Percentiles rank a stretch among this genome's conserved stretches.
Conservation (phyloP, 2,113 vertebrate species). For the Microtus oregoni region DNA sequence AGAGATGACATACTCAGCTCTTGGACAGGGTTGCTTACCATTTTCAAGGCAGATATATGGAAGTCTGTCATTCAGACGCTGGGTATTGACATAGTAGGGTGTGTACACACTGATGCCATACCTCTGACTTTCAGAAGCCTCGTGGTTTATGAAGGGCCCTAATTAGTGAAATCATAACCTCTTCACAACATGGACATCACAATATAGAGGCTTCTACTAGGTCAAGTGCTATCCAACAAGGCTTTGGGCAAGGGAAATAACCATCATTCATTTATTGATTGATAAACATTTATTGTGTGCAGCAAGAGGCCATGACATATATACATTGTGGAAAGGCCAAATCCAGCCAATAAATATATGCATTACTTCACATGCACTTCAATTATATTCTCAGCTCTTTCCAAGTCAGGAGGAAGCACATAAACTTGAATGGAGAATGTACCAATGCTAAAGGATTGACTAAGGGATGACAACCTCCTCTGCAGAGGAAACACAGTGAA, state of each 20-base stretch:
- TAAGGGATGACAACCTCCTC: not conserved
- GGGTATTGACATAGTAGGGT: not conserved
- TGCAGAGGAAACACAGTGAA: not conserved
- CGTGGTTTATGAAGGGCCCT: not conserved
- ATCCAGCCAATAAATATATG: not conserved
- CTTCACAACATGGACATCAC: not conserved
- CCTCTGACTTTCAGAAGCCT: not conserved
- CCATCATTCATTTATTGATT: not conserved
- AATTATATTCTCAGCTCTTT: not conserved
- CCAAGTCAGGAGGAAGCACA: not conserved
- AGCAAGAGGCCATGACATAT: not conserved
- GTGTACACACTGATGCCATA: not conserved
- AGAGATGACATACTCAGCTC: conserved; percentile 5
- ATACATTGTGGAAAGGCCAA: not conserved
- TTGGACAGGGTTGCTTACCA: not conserved
- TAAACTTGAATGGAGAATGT: not conserved
- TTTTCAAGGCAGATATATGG: not conserved
- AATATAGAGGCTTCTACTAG: not conserved
- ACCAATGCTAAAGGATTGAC: not conserved
- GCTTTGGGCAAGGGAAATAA: not conserved
- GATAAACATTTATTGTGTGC: not conserved
- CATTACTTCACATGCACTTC: not conserved
- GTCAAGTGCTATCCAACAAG: not conserved
- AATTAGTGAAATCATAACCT: not conserved
- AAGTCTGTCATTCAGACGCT: not conserved